Conservation (phyloP, 2,888 invertebrate species). For the Cephus runcator region DNA sequence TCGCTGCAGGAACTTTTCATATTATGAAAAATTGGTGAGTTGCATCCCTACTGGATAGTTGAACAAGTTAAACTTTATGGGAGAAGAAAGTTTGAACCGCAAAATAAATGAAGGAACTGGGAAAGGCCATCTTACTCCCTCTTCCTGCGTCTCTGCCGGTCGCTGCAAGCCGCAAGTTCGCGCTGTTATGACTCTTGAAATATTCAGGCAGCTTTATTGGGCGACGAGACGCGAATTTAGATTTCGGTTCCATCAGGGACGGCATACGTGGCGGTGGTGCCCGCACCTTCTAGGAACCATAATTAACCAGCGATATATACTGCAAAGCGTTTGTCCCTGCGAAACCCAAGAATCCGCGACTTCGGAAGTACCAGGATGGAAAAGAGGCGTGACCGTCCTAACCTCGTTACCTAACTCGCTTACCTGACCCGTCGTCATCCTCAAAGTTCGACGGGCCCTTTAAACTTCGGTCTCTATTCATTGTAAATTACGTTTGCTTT, state of each 20-base stretch:
- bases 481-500: neutral
- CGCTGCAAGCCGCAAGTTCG: neutral
- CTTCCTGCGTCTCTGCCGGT: neutral
- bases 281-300: constrained; percentile 25
- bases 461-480: neutral
- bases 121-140: neutral
- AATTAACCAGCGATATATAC: constrained; percentile 31
- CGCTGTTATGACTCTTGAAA: neutral
- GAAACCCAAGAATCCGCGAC: neutral
- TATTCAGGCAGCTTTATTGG: neutral
- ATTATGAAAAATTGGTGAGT: constrained; percentile 7
- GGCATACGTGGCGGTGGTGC: neutral
- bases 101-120: constrained; percentile 31
- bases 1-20: neutral
- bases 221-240: neutral
- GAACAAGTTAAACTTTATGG: constrained; percentile 35
- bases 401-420: constrained; percentile 35
- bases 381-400: constrained; percentile 24
- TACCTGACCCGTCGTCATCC: constrained; percentile 12
- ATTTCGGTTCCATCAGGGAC: neutral
- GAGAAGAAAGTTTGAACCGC: constrained; percentile 31
- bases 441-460: neutral
- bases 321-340: constrained; percentile 21
- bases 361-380: neutral
- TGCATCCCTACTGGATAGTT: constrained; percentile 23